A percentile compares a stretch with the other conserved stretches of the same genome.
These are phyloP conservation scores for Apostichopus parvimensis DNA, from an alignment of 35 echinoderm and acorn worm genomes.

Conservation along the genomic window DNA sequence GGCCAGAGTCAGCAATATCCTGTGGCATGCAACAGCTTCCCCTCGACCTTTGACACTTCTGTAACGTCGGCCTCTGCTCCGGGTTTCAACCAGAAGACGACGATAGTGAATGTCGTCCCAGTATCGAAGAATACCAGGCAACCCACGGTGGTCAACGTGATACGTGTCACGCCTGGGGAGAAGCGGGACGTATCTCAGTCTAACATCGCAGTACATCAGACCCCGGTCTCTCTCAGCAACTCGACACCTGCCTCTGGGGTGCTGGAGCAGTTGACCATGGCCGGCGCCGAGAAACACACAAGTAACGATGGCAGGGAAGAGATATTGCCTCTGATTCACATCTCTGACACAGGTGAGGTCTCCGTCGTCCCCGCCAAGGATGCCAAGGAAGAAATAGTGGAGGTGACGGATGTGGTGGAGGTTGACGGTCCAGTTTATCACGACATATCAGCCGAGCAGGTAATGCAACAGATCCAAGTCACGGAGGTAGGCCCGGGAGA, in stretches of 20 bases:
- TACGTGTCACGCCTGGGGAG: slow-evolving; percentile 41
- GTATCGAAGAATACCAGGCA: neutral
- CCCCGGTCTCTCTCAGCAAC: neutral
- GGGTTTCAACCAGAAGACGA: neutral
- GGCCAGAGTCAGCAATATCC: neutral
- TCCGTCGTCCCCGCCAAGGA: slow-evolving; percentile 18
- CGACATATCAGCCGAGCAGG: neutral
- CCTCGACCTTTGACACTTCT: neutral
- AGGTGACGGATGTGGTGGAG: slow-evolving; percentile 47
- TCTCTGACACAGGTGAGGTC: slow-evolving; percentile 42
- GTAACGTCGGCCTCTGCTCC: neutral
- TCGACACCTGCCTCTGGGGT: neutral
- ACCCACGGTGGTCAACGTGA: slow-evolving; percentile 39
- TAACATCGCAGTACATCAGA: slow-evolving; percentile 32
- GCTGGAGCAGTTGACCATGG: neutral
- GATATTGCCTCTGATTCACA: slow-evolving; percentile 24
- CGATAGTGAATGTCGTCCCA: slow-evolving; percentile 34
- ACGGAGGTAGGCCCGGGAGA: neutral
- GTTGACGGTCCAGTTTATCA: slow-evolving; percentile 3
- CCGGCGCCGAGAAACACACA: neutral
- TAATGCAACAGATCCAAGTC: slow-evolving; percentile 38
- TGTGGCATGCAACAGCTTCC: neutral
- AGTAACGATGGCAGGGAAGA: neutral
- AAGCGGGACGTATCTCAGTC: slow-evolving; percentile 36
- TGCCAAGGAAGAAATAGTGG: slow-evolving; percentile 6